phyloP scores from a whole-genome alignment of 2,797 vertebrate species.

The Silurus aristotelis region DNA sequence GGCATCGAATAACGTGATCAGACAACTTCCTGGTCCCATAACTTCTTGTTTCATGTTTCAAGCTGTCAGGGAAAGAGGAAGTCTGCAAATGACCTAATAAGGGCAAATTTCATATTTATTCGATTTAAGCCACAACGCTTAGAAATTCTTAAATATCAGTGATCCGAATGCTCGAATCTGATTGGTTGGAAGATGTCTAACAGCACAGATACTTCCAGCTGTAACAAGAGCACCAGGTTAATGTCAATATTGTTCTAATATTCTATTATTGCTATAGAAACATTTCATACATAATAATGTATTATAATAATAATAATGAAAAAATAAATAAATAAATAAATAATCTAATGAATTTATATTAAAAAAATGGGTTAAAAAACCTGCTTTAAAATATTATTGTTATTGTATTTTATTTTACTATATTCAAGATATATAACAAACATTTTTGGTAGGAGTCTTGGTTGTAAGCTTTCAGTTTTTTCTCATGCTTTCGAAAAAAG shows the following conservation, averaged over 20 bases:
- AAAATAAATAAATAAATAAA: too few relatives aligned
- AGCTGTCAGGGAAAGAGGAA: background rate
- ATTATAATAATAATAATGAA: background rate
- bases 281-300: too few relatives aligned
- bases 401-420: too few relatives aligned
- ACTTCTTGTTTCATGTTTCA: background rate
- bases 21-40: too few relatives aligned
- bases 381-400: too few relatives aligned
- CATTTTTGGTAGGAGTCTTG: too few relatives aligned
- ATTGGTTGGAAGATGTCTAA: background rate
- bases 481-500: too few relatives aligned
- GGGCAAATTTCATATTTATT: background rate
- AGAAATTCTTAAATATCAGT: background rate
- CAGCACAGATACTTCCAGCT: background rate
- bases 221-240: background rate
- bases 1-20: background rate
- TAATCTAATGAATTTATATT: too few relatives aligned
- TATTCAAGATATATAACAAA: too few relatives aligned
- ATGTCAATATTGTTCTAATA: background rate
- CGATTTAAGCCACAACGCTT: background rate
- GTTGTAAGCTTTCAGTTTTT: too few relatives aligned
- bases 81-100: background rate
- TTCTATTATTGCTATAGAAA: background rate
- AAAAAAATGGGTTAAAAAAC: too few relatives aligned
- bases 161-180: background rate